phyloP scores from a whole-genome alignment of 2,797 vertebrate genomes.

The Leptatherina wallacei region DNA sequence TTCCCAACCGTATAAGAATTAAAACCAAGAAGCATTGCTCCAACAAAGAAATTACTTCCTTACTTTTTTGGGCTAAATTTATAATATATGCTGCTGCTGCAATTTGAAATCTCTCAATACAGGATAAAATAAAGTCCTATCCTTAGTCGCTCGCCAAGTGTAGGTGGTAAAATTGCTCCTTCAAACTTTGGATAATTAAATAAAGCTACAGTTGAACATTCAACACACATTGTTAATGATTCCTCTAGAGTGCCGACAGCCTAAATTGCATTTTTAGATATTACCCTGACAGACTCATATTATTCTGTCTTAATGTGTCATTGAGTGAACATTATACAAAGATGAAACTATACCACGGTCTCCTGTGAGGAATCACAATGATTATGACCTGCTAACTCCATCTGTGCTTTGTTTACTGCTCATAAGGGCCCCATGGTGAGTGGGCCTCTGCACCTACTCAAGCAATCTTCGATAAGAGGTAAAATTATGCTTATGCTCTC shows the following conservation, averaged over 20 bases:
- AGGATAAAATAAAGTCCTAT: too few species aligned
- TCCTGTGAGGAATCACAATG: slow-evolving; percentile 14
- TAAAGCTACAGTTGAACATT: slow-evolving; percentile 2
- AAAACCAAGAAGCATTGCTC: too few species aligned
- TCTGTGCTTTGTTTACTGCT: slow-evolving; percentile 50
- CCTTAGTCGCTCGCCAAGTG: not conserved
- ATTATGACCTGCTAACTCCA: slow-evolving; percentile 48
- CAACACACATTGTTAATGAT: not conserved
- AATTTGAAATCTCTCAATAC: too few species aligned
- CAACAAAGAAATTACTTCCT: too few species aligned
- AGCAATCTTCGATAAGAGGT: slow-evolving; percentile 32
- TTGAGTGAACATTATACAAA: slow-evolving; percentile 11
- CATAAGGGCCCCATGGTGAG: slow-evolving; percentile 30
- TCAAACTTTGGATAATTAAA: slow-evolving; percentile 1
- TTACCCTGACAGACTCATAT: slow-evolving; percentile 3
- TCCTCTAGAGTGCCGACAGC: not conserved
- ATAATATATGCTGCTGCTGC: too few species aligned
- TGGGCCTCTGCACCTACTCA: slow-evolving; percentile 32
- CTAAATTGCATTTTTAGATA: slow-evolving; percentile 10
- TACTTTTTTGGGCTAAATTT: too few species aligned
- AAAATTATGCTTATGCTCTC: slow-evolving; percentile 33
- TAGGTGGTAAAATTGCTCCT: not conserved
- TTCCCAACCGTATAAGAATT: too few species aligned
- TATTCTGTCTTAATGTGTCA: slow-evolving; percentile 4
- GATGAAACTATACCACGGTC: slow-evolving; percentile 8